These are phyloP conservation scores for Entosphenus tridentatus DNA, from an alignment of 2,113 vertebrate genomes.

Conservation along the genomic window DNA sequence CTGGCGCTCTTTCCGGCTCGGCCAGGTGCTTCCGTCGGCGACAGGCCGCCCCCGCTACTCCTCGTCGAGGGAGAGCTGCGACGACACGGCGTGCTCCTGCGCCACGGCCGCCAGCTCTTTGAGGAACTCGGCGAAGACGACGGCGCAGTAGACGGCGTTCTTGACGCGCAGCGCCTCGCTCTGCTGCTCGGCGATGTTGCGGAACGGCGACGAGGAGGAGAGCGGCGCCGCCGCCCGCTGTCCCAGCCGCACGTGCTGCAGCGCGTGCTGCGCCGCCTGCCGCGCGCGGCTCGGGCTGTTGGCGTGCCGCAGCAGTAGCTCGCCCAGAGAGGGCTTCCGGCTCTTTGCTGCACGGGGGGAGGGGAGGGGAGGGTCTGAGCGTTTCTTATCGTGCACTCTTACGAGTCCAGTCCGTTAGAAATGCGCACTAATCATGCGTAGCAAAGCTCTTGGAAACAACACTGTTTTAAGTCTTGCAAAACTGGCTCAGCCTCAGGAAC, in stretches of 20 bases:
- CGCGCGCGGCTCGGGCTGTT: slow-evolving; percentile 63
- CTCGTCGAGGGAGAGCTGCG: slow-evolving; percentile 46
- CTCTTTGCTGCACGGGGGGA: slow-evolving; percentile 38
- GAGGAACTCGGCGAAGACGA: slow-evolving; percentile 82
- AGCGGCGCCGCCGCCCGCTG: slow-evolving; percentile 25
- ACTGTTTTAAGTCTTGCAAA: no score
- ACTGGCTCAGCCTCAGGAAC: no score
- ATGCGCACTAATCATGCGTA: no score
- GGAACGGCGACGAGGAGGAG: slow-evolving; percentile 29
- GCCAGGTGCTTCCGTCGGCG: no score
- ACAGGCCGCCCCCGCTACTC: slow-evolving; percentile 8
- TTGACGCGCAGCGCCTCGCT: slow-evolving; percentile 60
- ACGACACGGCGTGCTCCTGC: slow-evolving; percentile 63
- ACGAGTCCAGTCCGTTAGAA: no score
- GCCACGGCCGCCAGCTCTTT: slow-evolving; percentile 80
- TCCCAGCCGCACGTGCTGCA: slow-evolving; percentile 50
- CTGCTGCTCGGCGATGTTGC: slow-evolving; percentile 34
- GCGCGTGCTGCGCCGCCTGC: slow-evolving; percentile 41
- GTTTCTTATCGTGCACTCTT: no score
- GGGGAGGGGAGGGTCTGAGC: slow-evolving; percentile 5
- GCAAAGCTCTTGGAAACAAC: no score
- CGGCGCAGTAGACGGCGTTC: slow-evolving; percentile 74
- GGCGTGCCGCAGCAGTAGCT: slow-evolving; percentile 63
- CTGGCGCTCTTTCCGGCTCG: no score
- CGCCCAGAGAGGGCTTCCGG: slow-evolving; percentile 56